phyloP scores from a whole-genome alignment of 2,797 vertebrate genomes.

The Myiothlypis chrysogaster region DNA sequence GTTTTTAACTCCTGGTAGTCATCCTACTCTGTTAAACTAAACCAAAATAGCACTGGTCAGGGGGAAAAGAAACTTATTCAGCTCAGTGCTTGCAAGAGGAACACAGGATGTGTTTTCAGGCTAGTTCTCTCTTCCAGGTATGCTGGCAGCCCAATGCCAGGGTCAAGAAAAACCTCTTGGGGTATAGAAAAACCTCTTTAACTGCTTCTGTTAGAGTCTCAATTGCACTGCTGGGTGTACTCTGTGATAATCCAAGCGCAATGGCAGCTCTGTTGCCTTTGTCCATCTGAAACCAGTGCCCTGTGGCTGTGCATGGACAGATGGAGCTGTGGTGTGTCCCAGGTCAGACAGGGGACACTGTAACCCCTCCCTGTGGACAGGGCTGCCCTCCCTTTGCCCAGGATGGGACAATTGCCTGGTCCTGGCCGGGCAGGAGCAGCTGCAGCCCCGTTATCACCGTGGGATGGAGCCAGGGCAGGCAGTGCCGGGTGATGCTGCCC shows the following conservation, averaged over 20 bases:
- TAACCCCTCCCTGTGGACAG: background rate
- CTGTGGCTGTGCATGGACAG: rapidly evolving
- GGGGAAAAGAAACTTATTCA: rapidly evolving
- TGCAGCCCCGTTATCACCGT: background rate
- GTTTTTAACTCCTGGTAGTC: background rate
- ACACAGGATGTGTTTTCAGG: background rate
- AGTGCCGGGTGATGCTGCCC: constrained; percentile 63
- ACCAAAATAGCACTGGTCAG: background rate
- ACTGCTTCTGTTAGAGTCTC: background rate
- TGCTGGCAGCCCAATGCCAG: background rate
- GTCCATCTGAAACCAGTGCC: background rate
- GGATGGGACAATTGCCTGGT: background rate
- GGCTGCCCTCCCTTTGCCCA: background rate
- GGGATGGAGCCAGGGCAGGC: background rate
- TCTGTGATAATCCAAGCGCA: background rate
- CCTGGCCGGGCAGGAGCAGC: background rate
- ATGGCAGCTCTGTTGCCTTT: background rate
- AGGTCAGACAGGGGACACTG: background rate
- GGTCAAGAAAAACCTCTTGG: background rate
- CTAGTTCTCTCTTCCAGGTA: background rate
- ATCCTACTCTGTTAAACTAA: background rate
- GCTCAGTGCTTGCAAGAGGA: background rate
- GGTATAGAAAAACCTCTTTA: background rate
- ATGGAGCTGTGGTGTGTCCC: background rate
- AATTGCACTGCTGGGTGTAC: background rate